These are phyloP conservation scores for Myanophis thanlyinensis DNA, from an alignment of 2,113 vertebrate species.

Conservation along the genomic window DNA sequence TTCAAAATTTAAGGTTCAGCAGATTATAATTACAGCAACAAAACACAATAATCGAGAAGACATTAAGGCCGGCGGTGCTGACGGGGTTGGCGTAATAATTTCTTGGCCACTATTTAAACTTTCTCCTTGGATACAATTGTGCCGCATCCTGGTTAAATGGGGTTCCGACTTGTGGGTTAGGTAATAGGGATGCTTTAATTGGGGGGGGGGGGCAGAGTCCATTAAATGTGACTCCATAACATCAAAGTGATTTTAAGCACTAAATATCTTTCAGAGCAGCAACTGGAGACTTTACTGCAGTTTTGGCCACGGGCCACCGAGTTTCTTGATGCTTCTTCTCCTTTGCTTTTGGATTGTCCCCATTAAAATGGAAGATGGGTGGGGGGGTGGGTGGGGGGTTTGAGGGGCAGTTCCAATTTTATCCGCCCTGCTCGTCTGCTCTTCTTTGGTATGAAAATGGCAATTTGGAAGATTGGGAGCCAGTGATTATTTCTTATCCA, in stretches of 20 bases:
- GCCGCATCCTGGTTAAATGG: conserved; percentile 44
- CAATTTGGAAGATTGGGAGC: background rate
- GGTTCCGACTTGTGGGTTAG: conserved; percentile 51
- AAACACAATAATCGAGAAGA: conserved; percentile 42
- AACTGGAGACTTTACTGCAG: conserved; percentile 51
- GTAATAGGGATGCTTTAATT: conserved; percentile 69
- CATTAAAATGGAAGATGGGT: conserved; percentile 37
- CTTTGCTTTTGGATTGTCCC: conserved; percentile 39
- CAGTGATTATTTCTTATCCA: background rate
- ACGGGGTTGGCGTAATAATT: conserved; percentile 62
- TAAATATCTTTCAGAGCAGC: conserved; percentile 68
- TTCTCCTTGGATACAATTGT: conserved; percentile 40
- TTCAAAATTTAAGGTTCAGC: conserved; percentile 43
- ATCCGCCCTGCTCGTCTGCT: background rate
- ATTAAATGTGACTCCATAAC: conserved; percentile 73
- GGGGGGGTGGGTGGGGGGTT: background rate
- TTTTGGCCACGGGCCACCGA: conserved; percentile 53
- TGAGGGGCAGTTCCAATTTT: conserved; percentile 24
- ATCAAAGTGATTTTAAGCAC: conserved; percentile 69
- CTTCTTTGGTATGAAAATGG: background rate
- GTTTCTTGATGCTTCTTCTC: conserved; percentile 60
- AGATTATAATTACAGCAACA: conserved; percentile 55
- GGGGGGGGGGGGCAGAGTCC: conserved; percentile 66
- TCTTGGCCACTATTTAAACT: conserved; percentile 54
- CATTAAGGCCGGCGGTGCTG: conserved; percentile 62